Evolutionary conservation across 2,888 invertebrate genomes (phyloP).

Genomic region (Meiosimyza platycephala): DNA sequence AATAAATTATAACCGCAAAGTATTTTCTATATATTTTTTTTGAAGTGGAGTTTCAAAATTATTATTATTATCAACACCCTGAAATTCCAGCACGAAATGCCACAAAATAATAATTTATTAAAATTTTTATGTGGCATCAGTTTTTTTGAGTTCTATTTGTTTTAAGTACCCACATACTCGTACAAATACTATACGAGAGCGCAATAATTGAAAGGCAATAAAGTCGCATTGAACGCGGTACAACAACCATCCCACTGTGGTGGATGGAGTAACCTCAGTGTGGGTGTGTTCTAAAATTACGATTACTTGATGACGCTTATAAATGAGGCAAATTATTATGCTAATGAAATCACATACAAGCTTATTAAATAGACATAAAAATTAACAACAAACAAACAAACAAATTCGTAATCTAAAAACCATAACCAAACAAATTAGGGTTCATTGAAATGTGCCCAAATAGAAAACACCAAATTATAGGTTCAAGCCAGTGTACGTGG

Average conservation of each 20-base stretch:
- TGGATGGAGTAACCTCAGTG: no score
- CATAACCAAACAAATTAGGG: constrained; percentile 6
- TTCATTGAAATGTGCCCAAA: not conserved
- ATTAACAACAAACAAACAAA: constrained; percentile 44
- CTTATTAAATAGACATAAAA: constrained; percentile 52
- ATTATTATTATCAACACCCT: not conserved
- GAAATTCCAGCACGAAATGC: constrained; percentile 12
- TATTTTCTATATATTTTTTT: not conserved
- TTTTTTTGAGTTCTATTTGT: no score
- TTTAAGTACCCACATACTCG: not conserved
- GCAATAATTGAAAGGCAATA: constrained; percentile 3
- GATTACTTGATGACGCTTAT: not conserved
- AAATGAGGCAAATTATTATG: constrained; percentile 33
- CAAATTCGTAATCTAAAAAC: constrained; percentile 13
- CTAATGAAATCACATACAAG: constrained; percentile 44
- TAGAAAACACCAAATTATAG: not conserved
- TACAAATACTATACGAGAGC: not conserved
- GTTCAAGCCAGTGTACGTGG: constrained; percentile 19
- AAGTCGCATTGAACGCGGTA: not conserved
- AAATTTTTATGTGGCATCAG: no score
- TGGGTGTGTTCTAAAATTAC: not conserved
- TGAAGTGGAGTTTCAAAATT: not conserved
- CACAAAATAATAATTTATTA: not conserved
- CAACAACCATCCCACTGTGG: not conserved
- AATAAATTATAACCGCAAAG: constrained; percentile 3